A percentile compares a stretch with the other conserved stretches of the same genome.
phyloP scores from a whole-genome alignment of 2,888 invertebrate genomes.

The Sphaerophoria rueppellii region DNA sequence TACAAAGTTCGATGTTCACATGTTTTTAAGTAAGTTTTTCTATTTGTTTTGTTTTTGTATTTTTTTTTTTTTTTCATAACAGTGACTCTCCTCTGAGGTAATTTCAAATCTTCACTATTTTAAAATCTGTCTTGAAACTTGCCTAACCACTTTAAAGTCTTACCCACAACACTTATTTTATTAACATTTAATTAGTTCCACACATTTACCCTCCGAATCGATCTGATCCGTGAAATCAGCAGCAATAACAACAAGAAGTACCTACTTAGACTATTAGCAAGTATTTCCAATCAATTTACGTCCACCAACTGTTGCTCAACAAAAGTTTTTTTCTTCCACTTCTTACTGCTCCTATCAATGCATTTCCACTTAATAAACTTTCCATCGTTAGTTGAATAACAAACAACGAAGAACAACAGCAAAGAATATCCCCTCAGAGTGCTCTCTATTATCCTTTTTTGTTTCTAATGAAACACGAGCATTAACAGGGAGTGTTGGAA shows the following conservation, averaged over 20 bases:
- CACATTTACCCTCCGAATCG: not conserved
- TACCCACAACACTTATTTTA: not conserved
- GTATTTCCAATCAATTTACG: conserved; percentile 26
- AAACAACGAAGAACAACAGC: conserved; percentile 13
- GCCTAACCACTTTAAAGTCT: too few relatives aligned
- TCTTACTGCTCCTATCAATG: conserved; percentile 5
- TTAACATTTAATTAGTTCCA: not conserved
- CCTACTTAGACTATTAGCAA: not conserved
- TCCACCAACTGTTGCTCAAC: conserved; percentile 20
- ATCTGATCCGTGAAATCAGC: not conserved
- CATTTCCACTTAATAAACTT: conserved; percentile 40
- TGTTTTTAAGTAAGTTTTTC: too few relatives aligned
- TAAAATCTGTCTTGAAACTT: too few relatives aligned
- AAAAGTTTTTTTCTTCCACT: not conserved
- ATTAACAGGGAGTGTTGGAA: conserved; percentile 20
- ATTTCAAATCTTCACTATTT: too few relatives aligned
- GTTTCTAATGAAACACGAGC: conserved; percentile 17
- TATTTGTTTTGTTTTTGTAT: too few relatives aligned
- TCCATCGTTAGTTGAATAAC: conserved; percentile 33
- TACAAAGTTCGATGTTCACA: too few relatives aligned
- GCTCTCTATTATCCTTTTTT: conserved; percentile 8
- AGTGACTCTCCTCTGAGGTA: too few relatives aligned
- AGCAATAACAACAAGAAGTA: not conserved
- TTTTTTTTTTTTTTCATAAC: too few relatives aligned
- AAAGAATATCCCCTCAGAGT: not conserved